These are phyloP conservation scores for Paracyprichromis sp. DNA, from an alignment of 2,113 vertebrate genomes.

Conservation along the genomic window DNA sequence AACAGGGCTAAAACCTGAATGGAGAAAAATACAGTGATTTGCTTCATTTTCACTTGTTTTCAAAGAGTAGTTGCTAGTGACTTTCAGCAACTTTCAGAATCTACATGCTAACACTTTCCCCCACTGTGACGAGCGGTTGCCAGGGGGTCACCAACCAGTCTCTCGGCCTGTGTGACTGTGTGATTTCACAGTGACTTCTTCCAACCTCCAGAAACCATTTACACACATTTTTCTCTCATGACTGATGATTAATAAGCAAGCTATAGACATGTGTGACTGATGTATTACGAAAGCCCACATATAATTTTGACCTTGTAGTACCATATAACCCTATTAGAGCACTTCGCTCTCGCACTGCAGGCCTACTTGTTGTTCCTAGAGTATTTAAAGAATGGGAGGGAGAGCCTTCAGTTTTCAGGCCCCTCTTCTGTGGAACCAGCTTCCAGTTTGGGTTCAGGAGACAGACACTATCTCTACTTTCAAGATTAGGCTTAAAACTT, in stretches of 20 bases:
- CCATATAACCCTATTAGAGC: neutral
- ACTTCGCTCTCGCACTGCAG: accelerated
- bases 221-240: neutral
- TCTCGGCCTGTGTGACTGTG: neutral
- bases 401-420: neutral
- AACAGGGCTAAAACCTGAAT: neutral
- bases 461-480: neutral
- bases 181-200: neutral
- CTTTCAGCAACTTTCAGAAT: neutral
- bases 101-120: neutral
- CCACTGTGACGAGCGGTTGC: neutral
- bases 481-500: neutral
- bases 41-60: neutral
- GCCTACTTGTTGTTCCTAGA: neutral
- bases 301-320: neutral
- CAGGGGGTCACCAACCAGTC: neutral
- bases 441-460: accelerated
- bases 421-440: neutral
- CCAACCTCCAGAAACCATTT: neutral
- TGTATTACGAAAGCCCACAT: neutral
- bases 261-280: neutral
- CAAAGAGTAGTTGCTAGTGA: neutral
- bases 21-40: neutral
- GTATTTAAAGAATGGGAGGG: neutral
- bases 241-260: neutral